These are phyloP conservation scores for Macrotus californicus DNA, from an alignment of 2,113 vertebrate genomes.

Conservation along the genomic window DNA sequence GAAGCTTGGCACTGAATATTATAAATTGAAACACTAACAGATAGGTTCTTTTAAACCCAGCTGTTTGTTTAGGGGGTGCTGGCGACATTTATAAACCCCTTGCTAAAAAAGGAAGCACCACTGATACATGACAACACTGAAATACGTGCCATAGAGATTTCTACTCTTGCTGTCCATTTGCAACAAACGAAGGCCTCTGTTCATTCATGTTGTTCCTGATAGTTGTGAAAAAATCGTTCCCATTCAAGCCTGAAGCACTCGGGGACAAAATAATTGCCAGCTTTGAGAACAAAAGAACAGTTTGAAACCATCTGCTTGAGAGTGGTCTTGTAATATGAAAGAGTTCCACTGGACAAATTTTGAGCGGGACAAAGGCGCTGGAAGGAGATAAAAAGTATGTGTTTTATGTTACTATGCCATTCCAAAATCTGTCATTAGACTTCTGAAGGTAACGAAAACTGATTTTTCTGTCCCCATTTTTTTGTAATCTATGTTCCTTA, in stretches of 20 bases:
- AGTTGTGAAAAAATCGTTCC: neutral
- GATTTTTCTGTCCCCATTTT: conserved; percentile 16
- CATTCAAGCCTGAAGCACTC: neutral
- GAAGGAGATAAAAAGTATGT: neutral
- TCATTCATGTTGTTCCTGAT: neutral
- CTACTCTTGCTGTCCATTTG: neutral
- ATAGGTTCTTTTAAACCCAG: neutral
- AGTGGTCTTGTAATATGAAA: conserved; percentile 17
- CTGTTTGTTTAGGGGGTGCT: neutral
- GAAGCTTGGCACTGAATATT: neutral
- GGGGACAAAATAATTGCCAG: conserved; percentile 50
- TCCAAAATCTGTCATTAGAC: conserved; percentile 16
- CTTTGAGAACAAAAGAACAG: conserved; percentile 55
- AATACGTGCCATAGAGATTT: neutral
- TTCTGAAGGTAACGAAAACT: conserved; percentile 20
- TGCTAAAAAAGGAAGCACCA: neutral
- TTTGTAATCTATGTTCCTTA: neutral
- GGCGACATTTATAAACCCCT: neutral
- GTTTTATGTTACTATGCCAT: neutral
- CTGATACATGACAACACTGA: neutral
- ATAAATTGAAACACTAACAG: conserved; percentile 10
- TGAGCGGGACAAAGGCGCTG: neutral
- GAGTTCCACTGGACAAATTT: conserved; percentile 44
- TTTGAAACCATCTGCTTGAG: conserved; percentile 39
- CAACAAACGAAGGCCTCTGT: conserved; percentile 1